Evolutionary conservation across 2,797 vertebrate genomes (phyloP), one percentile per base, ranked within the genome.

Genomic region (Chloroceryle inda): DNA sequence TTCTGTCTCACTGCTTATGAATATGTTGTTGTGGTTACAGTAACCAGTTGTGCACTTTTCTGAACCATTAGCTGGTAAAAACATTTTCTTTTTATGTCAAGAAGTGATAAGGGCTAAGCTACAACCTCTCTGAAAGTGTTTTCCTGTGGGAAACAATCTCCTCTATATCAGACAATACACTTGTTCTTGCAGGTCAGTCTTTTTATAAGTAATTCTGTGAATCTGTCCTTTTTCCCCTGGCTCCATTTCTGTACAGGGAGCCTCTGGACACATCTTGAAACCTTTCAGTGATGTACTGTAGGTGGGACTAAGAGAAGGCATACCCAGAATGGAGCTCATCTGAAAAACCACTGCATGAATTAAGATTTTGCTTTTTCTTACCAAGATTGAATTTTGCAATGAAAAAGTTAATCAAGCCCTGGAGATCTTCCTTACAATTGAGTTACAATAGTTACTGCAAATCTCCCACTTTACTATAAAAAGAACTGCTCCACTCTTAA

Each of bases 11-110:
- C 72, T 94, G 94, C 92, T 75, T 74, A 45, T 69, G 56, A 90
- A 31, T 66, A 50, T 0, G 33, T 92, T 86, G 92, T 96, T 91
- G 95, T 94, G 94, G 92, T 92, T 94, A 81, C 92, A 42, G 69
- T 78, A 94, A 92, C 87, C 87, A 96, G 82, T 67, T 26, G 1
- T 89, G 95, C 79, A 78, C 89, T 94, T 84, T 96, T 88, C 85
- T 83, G 75, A 94, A 78, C 94, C 89, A 92, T 95, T 96, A 95
- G 58, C 89, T 95, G 94, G 94, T 89, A 92, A 96, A 96, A 94
- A 72, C 93, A 55, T 89, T 94, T 94, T 91, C 42, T 59, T 81
- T 92, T 84, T 40, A 52, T 66, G 93, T 94, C 10, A 11, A 69
- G 87, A 49, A 84, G 73, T 38, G 89, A 53, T 92, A 94, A 94